Conservation (phyloP, 2,888 invertebrate genomes). For the Acanthosoma haemorrhoidale region DNA sequence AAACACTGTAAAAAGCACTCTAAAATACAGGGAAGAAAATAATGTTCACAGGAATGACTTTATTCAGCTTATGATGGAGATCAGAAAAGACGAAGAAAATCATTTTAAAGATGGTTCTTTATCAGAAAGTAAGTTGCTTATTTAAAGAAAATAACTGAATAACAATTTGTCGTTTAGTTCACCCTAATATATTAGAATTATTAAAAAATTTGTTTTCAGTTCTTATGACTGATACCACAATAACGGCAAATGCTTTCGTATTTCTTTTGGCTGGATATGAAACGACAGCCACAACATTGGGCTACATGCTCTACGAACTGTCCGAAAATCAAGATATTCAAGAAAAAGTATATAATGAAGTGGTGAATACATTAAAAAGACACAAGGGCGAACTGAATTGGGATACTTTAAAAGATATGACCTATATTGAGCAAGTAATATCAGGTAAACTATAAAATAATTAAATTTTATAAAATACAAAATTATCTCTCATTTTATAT, state of each 20-base stretch:
- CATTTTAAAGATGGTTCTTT: background rate
- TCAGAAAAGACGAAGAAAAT: conserved; percentile 3
- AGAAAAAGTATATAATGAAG: conserved; percentile 50
- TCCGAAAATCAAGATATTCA: conserved; percentile 53
- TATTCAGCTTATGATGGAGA: conserved; percentile 11
- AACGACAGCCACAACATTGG: conserved; percentile 57
- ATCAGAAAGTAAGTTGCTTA: background rate
- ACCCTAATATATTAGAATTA: too few species aligned
- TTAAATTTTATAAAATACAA: background rate
- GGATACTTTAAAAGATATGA: conserved; percentile 54
- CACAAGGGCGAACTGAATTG: conserved; percentile 51
- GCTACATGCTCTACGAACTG: conserved; percentile 53
- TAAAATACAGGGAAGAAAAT: conserved; percentile 20
- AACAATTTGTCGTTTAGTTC: too few species aligned
- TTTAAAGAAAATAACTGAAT: background rate
- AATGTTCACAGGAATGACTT: conserved; percentile 19
- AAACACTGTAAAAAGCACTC: background rate
- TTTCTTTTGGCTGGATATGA: conserved; percentile 62
- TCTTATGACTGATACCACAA: conserved; percentile 39
- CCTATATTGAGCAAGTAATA: conserved; percentile 54
- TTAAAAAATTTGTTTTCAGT: conserved; percentile 35
- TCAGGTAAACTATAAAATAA: conserved; percentile 51
- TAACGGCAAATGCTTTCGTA: conserved; percentile 52
- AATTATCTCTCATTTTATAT: too few species aligned
- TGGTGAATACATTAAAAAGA: conserved; percentile 47